Conservation (phyloP, 1,140 invertebrate genomes). For the Contarinia nasturtii region DNA sequence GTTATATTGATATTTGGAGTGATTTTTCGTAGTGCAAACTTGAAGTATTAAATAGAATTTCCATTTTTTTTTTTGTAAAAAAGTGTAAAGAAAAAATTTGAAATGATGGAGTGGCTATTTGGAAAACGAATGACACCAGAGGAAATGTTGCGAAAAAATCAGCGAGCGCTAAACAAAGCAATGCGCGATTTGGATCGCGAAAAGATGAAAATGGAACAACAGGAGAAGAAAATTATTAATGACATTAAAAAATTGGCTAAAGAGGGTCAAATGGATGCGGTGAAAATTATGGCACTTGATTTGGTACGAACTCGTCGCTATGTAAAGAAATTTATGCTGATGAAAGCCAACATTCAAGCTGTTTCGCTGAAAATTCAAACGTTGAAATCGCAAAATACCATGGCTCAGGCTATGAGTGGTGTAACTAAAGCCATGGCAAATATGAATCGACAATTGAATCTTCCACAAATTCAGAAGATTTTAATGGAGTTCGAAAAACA, state of each 20-base stretch:
- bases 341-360: slow-evolving; percentile 99
- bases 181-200: slow-evolving; percentile 95
- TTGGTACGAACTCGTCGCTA: slow-evolving; percentile 89
- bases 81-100: not conserved
- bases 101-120: slow-evolving; percentile 88
- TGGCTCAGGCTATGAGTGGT: slow-evolving; percentile 99
- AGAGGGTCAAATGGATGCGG: slow-evolving; percentile 98
- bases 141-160: slow-evolving; percentile 95
- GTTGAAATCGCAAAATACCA: slow-evolving; percentile 92
- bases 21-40: no score
- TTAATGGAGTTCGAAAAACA: slow-evolving; percentile 99
- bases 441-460: slow-evolving; percentile 96
- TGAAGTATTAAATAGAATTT: no score
- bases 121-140: slow-evolving; percentile 91
- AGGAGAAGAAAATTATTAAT: slow-evolving; percentile 95
- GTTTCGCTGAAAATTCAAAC: slow-evolving; percentile 98
- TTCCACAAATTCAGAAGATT: slow-evolving; percentile 98
- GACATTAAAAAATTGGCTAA: slow-evolving; percentile 99
- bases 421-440: slow-evolving; percentile 96
- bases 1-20: no score
- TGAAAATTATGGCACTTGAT: slow-evolving; percentile 99
- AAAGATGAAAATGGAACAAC: slow-evolving; percentile 88
- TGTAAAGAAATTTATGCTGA: slow-evolving; percentile 96
- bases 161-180: slow-evolving; percentile 94
- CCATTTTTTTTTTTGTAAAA: not conserved